Evolutionary conservation across 2,888 invertebrate species (phyloP), one percentile per base, ranked within the genome.

Genomic region (Camptogramma bilineatum): DNA sequence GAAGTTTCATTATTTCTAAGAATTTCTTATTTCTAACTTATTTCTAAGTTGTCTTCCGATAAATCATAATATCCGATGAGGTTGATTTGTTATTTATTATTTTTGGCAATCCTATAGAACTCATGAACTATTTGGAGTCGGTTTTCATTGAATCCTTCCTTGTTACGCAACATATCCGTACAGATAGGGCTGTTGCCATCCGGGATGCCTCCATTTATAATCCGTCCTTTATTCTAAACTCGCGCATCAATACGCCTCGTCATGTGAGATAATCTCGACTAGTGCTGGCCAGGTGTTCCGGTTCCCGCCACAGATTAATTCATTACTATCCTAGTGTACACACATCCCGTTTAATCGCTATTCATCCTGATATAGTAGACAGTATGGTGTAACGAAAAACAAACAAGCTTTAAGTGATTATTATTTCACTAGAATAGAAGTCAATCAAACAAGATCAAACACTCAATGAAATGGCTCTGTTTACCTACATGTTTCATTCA

Each of bases 241-340:
- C 62, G 53, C 62, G 71, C 69, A 76, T 79, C 74, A 69, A 74
- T 75, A 71, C 64, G 72, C 72, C 56, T 71, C 70, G 72, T 75
- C 73, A 75, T 74, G 67, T 68, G 68, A 70, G 76, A 76, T 75
- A 79, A 79, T 80, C 78, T 78, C 71, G 62, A 53, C 57, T 71
- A 69, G 69, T 62, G 69, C 62, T 69, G 69, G 68, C 53, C 69
- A 69, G 66, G 69, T 69, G 68, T 60, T 18, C 52, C 52, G 62
- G 46, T 64, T 66, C 67, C 52, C 64, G 63, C 31, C 50, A 47
- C 39, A 52, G 51, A 62, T 58, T 58, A 48, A 60, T 50, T 64
- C 19, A 47, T 55, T 48, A 46, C 62, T 19, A 54, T 13, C 1
- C 48, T 34, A 10, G 4, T 9, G 8, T 53, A 59, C 28, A 58